Conservation (phyloP, 2,113 vertebrate species). For the Rana temporaria region DNA sequence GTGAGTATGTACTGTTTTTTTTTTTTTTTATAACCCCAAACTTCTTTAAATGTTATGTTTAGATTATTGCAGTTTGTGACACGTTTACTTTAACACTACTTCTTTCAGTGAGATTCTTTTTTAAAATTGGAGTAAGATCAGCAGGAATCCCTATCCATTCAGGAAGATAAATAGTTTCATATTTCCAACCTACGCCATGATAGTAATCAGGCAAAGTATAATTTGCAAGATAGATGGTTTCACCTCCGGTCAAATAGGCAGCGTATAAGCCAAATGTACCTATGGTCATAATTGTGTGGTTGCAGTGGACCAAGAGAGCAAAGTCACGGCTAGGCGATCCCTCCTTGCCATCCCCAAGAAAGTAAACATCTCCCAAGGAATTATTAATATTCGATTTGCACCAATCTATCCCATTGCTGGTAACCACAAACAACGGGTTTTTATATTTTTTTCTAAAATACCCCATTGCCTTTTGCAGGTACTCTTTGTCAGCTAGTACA, state of each 20-base stretch:
- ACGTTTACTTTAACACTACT: too few relatives aligned
- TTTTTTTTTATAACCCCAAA: too few relatives aligned
- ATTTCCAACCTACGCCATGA: conserved; percentile 67
- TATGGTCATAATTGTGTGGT: conserved; percentile 38
- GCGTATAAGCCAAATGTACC: conserved; percentile 32
- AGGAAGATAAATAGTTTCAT: conserved; percentile 59
- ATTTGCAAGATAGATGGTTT: conserved; percentile 66
- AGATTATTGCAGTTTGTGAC: too few relatives aligned
- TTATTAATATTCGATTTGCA: conserved; percentile 31
- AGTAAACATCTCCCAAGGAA: conserved; percentile 16
- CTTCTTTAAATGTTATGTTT: too few relatives aligned
- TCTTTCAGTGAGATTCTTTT: too few relatives aligned
- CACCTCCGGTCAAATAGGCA: conserved; percentile 9
- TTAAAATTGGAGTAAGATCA: conserved; percentile 53
- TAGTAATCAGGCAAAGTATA: conserved; percentile 65
- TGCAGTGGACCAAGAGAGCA: conserved; percentile 28
- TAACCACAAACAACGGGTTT: conserved; percentile 45
- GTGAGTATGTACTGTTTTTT: too few relatives aligned
- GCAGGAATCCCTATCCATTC: conserved; percentile 69
- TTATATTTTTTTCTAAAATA: conserved; percentile 42
- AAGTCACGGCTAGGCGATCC: conserved; percentile 10
- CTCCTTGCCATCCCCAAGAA: conserved; percentile 34
- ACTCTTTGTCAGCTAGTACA: conserved; percentile 24
- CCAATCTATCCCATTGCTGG: conserved; percentile 51
- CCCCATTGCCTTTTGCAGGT: conserved; percentile 40